These are phyloP conservation scores for Nannospalax galili DNA, from an alignment of 2,113 vertebrate genomes.

Conservation along the genomic window DNA sequence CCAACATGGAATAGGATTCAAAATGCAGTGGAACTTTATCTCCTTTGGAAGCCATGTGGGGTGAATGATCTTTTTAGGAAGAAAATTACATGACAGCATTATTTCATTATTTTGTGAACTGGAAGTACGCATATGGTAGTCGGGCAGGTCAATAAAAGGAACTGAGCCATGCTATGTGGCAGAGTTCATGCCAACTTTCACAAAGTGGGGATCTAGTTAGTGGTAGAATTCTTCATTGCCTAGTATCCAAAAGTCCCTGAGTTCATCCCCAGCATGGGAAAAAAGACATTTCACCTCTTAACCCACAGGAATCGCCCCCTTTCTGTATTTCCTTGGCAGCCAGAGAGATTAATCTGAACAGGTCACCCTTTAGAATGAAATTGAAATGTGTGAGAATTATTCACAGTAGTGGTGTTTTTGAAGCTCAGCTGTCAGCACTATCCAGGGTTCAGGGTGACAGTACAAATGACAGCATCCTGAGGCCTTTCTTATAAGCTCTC, in stretches of 20 bases:
- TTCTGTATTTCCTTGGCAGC: neutral
- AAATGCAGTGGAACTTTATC: neutral
- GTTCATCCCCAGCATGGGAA: neutral
- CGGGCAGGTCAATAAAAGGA: neutral
- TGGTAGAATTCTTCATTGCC: neutral
- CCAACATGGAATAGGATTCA: neutral
- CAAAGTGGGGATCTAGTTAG: too few species aligned
- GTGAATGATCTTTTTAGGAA: neutral
- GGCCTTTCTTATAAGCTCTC: neutral
- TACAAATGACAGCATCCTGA: neutral
- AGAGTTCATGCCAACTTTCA: neutral
- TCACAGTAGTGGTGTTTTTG: neutral
- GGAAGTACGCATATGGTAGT: neutral
- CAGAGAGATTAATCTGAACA: neutral
- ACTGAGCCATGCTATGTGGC: neutral
- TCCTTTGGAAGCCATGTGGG: neutral
- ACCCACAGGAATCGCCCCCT: neutral
- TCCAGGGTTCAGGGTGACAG: neutral
- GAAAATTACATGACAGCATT: too few species aligned
- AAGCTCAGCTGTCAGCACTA: neutral
- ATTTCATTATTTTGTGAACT: neutral
- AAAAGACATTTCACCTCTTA: neutral
- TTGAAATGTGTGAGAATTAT: neutral
- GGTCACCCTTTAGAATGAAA: neutral
- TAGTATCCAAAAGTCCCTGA: too few species aligned